Base-by-base conservation (phyloP, 2,113 vertebrate genomes). In the Oryzias melastigma region DNA sequence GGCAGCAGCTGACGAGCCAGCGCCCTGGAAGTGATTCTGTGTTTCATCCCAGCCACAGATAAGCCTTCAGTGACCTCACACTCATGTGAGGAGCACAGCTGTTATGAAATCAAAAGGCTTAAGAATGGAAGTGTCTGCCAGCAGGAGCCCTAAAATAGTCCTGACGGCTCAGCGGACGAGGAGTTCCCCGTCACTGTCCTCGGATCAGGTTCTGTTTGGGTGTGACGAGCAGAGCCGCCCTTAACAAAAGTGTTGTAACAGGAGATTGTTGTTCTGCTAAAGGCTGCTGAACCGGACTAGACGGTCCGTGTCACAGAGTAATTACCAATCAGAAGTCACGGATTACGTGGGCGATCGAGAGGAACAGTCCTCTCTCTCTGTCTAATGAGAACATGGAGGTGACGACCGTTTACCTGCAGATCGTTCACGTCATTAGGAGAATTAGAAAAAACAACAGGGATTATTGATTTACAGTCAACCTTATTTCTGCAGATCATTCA, bases 1-100 rank as follows among this genome's bases (percentile, higher is more conserved):
- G 72, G 81, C 80, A 81, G 74, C 54, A 41, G 65, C 58, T 52
- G 62, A 66, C 14, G 58, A 80, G 64, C 71, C 61, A 61, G 55
- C 18, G 62, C 61, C 65, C 59, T 42, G 27, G 50, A 61, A 57
- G 53, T 64, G 58, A 20, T 47, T 68, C 45, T 60, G 27, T 14
- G 47, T 68, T 60, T 27, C 5, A 45, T 46, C 45, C 24, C 72
- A 54, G 15, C 4, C 25, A 14, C 17, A 14, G 18, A 57, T 1
- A 22, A 69, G 47, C 58, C 49, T 1, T 14, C 42, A 3, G 17
- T 68, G 58, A 68, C 67, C 68, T 71, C 60, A 35, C 2, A 17
- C 19, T 18, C 55, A 14, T 40, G 19, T 47, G 53, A 25, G 25
- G 14, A 22, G 20, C 46, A 25, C 50, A 29, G 25, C 29, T 55